Evolutionary conservation across 2,113 vertebrate species (phyloP).

Genomic region (Oostethus manadensis): DNA sequence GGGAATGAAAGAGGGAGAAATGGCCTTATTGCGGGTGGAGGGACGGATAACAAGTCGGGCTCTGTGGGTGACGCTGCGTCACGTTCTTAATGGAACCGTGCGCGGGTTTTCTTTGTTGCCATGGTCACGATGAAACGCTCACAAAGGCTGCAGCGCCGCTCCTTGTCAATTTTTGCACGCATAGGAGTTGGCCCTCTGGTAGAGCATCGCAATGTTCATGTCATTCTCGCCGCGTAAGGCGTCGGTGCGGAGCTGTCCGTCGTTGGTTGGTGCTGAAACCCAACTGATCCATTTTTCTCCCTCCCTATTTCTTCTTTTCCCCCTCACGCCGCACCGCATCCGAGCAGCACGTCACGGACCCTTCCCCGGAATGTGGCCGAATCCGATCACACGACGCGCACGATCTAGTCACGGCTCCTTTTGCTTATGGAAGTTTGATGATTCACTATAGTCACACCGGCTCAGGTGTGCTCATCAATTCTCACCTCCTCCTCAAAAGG

Average conservation of each 20-base stretch:
- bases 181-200: not conserved
- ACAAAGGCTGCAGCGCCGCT: constrained; percentile 6
- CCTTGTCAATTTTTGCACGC: not conserved
- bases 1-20: not conserved
- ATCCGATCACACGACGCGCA: constrained; percentile 42
- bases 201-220: not conserved
- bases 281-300: not conserved
- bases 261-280: constrained; percentile 56
- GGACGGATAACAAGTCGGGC: constrained; percentile 19
- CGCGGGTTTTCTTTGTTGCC: constrained; percentile 51
- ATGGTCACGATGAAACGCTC: constrained; percentile 42
- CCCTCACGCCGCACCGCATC: constrained; percentile 3
- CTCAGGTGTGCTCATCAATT: constrained; percentile 27
- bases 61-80: constrained; percentile 30
- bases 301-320: not conserved
- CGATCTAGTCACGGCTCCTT: constrained; percentile 10
- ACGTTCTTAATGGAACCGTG: not conserved
- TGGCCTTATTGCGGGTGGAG: not conserved
- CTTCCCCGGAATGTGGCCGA: constrained; percentile 43
- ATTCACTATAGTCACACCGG: constrained; percentile 35
- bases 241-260: constrained; percentile 61
- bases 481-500: not conserved
- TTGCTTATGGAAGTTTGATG: constrained; percentile 37
- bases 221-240: not conserved
- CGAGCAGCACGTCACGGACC: constrained; percentile 2